Evolutionary conservation across 2,797 vertebrate genomes (phyloP).

Genomic region (Podargus strigoides): DNA sequence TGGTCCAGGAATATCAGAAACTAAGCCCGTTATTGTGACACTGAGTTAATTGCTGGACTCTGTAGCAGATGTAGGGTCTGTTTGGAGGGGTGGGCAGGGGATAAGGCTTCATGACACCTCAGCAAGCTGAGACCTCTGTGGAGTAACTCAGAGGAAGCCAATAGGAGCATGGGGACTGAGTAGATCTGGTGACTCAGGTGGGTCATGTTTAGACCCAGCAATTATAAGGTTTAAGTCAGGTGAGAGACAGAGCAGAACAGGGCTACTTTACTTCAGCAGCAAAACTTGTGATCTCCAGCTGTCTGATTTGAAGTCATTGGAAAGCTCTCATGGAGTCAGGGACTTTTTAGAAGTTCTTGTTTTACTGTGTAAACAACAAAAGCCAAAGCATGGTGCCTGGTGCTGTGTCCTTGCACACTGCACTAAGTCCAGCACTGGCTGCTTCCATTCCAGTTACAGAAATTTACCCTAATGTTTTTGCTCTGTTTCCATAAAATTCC

Average conservation of each 20-base stretch:
- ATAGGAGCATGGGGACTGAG: not conserved
- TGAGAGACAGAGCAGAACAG: not conserved
- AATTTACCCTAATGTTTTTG: not conserved
- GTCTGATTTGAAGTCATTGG: not conserved
- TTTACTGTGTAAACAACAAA: not conserved
- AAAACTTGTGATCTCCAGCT: not conserved
- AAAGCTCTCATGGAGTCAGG: not conserved
- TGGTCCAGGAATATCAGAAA: not conserved
- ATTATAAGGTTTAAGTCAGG: not conserved
- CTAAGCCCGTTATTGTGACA: not conserved
- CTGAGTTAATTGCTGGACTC: not conserved
- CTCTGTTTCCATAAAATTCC: not conserved
- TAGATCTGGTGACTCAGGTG: not conserved
- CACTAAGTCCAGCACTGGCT: not conserved
- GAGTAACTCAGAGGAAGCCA: not conserved
- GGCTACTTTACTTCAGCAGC: not conserved
- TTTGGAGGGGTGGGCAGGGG: not conserved
- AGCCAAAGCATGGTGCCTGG: not conserved
- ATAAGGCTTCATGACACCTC: not conserved
- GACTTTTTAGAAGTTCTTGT: not conserved
- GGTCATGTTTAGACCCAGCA: not conserved
- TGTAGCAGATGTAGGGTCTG: not conserved
- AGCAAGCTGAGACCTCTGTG: not conserved
- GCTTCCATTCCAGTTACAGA: not conserved
- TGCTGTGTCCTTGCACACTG: not conserved